phyloP scores from a whole-genome alignment of 53 echinoderm and acorn worm species.

The Patiria pectinifera region DNA sequence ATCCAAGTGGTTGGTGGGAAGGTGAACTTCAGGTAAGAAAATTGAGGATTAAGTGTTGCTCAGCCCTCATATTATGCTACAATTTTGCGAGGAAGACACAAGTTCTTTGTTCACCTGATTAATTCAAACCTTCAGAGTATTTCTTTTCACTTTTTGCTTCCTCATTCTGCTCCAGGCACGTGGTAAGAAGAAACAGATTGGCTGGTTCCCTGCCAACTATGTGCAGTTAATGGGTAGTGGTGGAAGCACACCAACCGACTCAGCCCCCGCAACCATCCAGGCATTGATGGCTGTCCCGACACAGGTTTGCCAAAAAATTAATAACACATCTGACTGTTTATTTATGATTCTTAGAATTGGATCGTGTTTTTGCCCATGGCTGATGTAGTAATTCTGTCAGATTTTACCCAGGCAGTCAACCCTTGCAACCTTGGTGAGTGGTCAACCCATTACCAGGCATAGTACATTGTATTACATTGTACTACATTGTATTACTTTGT shows the following conservation, averaged over 20 bases:
- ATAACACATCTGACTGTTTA: background rate
- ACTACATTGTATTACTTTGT: too few species aligned
- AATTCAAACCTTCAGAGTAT: background rate
- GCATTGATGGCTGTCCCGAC: slow-evolving; percentile 10
- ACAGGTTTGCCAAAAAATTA: slow-evolving; percentile 15
- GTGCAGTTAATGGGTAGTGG: slow-evolving; percentile 74
- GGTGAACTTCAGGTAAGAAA: slow-evolving; percentile 92
- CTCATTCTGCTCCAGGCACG: slow-evolving; percentile 69
- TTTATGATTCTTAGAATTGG: too few species aligned
- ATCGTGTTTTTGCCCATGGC: too few species aligned
- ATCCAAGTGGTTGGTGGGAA: slow-evolving; percentile 97
- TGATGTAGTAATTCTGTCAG: background rate
- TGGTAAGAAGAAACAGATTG: slow-evolving; percentile 97
- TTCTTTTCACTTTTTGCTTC: background rate
- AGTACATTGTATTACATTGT: too few species aligned
- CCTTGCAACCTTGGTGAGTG: background rate
- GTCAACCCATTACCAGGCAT: too few species aligned
- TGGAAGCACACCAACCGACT: slow-evolving; percentile 38
- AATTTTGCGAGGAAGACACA: too few species aligned
- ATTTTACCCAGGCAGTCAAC: background rate
- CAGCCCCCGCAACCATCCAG: background rate
- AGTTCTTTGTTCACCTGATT: too few species aligned
- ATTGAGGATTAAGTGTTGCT: background rate
- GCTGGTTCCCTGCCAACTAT: slow-evolving; percentile 99
- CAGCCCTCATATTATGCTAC: too few species aligned